phyloP scores from a whole-genome alignment of 2,888 invertebrate genomes.

The Agriopis leucophaearia region DNA sequence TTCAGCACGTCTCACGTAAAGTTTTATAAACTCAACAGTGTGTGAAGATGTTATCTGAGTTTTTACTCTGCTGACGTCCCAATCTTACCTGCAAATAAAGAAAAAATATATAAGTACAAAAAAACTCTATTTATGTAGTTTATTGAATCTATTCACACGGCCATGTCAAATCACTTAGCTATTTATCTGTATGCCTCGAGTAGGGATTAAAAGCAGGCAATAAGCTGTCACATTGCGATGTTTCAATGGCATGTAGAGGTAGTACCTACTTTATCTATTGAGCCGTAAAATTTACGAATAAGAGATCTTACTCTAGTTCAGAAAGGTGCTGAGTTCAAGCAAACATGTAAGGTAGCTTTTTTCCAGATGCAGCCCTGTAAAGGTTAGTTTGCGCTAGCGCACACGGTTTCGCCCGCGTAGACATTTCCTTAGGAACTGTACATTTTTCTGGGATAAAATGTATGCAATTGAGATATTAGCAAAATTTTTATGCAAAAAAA shows the following conservation, averaged over 20 bases:
- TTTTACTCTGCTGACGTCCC: slow-evolving; percentile 43
- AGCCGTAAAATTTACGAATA: no score
- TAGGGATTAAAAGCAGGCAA: slow-evolving; percentile 53
- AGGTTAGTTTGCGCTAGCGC: no score
- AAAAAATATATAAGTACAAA: slow-evolving; percentile 46
- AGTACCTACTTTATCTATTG: slow-evolving; percentile 44
- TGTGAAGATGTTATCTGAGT: slow-evolving; percentile 37
- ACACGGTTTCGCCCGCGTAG: no score
- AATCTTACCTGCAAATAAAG: slow-evolving; percentile 63
- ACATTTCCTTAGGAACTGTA: no score
- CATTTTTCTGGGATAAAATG: no score
- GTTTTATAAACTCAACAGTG: slow-evolving; percentile 32
- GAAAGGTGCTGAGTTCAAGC: no score
- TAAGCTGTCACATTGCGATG: slow-evolving; percentile 52
- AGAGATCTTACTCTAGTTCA: no score
- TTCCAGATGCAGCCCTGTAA: no score
- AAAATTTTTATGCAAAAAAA: no score
- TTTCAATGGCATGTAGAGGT: slow-evolving; percentile 37
- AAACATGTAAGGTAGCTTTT: no score
- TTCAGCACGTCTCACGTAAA: slow-evolving; percentile 9
- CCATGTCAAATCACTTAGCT: slow-evolving; percentile 61
- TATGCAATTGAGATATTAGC: no score
- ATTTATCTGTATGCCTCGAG: slow-evolving; percentile 52
- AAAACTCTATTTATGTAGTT: slow-evolving; percentile 21
- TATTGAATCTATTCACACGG: slow-evolving; percentile 36